phyloP scores from a whole-genome alignment of 2,113 vertebrate genomes.

The Alligator mississippiensis region DNA sequence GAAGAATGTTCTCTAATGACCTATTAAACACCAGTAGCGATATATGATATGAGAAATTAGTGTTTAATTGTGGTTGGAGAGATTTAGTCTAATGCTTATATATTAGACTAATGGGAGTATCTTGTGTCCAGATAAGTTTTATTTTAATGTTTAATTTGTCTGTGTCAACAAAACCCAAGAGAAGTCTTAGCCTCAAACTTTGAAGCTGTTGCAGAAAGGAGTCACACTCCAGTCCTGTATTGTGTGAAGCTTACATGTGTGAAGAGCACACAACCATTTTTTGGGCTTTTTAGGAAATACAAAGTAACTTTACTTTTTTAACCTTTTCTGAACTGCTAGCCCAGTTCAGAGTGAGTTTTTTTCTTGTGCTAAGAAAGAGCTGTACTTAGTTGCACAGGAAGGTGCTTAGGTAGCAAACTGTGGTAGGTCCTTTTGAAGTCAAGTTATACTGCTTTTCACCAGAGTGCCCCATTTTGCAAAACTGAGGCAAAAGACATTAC shows the following conservation, averaged over 20 bases:
- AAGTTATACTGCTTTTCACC: background rate
- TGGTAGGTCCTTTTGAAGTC: background rate
- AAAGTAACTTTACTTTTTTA: background rate
- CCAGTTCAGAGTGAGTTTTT: background rate
- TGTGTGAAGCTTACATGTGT: background rate
- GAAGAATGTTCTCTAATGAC: conserved; percentile 65
- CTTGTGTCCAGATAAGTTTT: conserved; percentile 24
- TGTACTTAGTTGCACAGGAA: background rate
- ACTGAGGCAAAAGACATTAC: background rate
- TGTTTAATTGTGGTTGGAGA: conserved; percentile 50
- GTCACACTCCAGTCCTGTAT: background rate
- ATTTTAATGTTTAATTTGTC: background rate
- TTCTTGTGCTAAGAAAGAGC: background rate
- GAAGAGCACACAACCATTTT: background rate
- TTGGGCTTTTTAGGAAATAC: background rate
- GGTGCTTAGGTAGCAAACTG: background rate
- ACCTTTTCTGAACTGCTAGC: background rate
- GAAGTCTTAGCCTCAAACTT: background rate
- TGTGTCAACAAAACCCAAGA: conserved; percentile 21
- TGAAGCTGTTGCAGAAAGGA: background rate
- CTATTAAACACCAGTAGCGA: conserved; percentile 59
- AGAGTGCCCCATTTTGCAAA: background rate
- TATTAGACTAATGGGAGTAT: conserved; percentile 23
- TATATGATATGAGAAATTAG: conserved; percentile 37
- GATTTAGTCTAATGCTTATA: conserved; percentile 49